phyloP scores from a whole-genome alignment of 2,113 vertebrate genomes.

The human region GRCh38 chr1:107755001-107755500 shows the following conservation, averaged over 20 bases:
- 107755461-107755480: constrained; percentile 98
- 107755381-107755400: not conserved
- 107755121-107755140: not conserved
- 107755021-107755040: not conserved
- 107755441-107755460: constrained; percentile 96
- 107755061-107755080: not conserved
- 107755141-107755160: not conserved
- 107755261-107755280: not conserved
- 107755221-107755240: not conserved
- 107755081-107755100: not conserved
- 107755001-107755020: not conserved
- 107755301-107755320: not conserved
- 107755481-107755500: constrained; percentile 98
- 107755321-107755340: not conserved
- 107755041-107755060: not conserved
- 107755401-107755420: not conserved
- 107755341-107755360: constrained; percentile 34
- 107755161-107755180: not conserved
- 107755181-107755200: not conserved
- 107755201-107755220: not conserved
- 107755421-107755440: constrained; percentile 97
- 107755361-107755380: not conserved
- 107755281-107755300: not conserved
- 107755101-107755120: not conserved
- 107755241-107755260: accelerated